Percentiles rank a stretch among this genome's conserved stretches.
Evolutionary conservation across 2,113 vertebrate genomes (phyloP).

Genomic region (Aviceda subcristata): DNA sequence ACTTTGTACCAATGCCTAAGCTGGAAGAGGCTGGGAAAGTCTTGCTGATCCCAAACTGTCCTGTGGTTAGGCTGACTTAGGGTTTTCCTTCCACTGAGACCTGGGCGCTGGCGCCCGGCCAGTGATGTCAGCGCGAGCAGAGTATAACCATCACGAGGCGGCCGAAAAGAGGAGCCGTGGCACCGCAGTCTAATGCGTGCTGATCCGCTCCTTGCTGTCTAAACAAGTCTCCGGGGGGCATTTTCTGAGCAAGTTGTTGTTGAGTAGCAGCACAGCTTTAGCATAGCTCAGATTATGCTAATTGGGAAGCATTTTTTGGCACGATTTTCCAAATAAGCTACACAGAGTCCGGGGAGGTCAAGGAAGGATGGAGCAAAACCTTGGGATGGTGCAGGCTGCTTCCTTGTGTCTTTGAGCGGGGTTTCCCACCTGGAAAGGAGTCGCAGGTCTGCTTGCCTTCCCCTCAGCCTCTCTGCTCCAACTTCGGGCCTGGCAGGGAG

Average conservation of each 20-base stretch:
- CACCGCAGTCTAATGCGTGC: background rate
- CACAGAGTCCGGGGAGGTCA: background rate
- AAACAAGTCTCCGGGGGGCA: background rate
- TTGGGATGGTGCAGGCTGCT: background rate
- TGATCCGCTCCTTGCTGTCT: background rate
- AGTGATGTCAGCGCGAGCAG: background rate
- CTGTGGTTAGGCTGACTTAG: background rate
- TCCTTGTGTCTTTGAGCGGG: background rate
- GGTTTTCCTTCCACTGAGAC: background rate
- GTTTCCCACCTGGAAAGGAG: background rate
- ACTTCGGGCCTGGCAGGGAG: background rate
- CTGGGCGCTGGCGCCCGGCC: fast-evolving
- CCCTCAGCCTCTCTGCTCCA: background rate
- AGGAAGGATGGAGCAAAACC: background rate
- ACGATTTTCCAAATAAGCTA: background rate
- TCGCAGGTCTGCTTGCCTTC: background rate
- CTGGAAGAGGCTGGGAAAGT: background rate
- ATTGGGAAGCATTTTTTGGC: background rate
- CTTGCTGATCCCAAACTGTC: background rate
- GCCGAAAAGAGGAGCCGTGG: background rate
- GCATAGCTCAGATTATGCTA: background rate
- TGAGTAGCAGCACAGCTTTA: background rate
- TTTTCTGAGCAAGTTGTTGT: background rate
- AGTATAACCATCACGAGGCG: background rate
- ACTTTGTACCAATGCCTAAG: background rate